Evolutionary conservation across 92 coral and sea anemone genomes (phyloP).

Genomic region (Zoanthus sansibaricus): DNA sequence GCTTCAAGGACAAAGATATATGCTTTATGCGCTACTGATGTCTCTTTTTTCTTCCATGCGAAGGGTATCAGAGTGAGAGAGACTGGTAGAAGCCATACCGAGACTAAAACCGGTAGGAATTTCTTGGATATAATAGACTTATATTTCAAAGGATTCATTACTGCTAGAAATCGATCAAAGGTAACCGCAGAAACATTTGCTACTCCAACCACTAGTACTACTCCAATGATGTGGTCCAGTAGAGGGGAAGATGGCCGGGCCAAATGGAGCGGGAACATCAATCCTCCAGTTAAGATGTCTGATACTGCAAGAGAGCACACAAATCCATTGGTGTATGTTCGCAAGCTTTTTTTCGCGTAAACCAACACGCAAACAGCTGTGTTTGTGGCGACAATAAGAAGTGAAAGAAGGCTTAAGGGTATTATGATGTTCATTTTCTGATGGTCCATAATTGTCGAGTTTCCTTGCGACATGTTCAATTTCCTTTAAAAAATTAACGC

Average conservation of each 20-base stretch:
- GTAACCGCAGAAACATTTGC: conserved; percentile 82
- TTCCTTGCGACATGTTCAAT: conserved; percentile 3
- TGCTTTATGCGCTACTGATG: conserved; percentile 59
- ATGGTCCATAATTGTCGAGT: conserved; percentile 9
- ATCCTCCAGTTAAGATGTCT: conserved; percentile 76
- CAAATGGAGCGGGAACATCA: conserved; percentile 76
- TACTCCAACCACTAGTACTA: conserved; percentile 76
- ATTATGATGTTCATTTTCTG: conserved; percentile 25
- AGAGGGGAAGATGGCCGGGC: conserved; percentile 64
- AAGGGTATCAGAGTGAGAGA: conserved; percentile 69
- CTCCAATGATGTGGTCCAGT: conserved; percentile 64
- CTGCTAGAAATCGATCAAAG: conserved; percentile 78
- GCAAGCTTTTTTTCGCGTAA: conserved; percentile 64
- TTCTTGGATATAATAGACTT: conserved; percentile 61
- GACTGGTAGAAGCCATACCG: conserved; percentile 73
- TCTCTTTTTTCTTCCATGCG: conserved; percentile 66
- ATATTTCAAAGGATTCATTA: conserved; percentile 67
- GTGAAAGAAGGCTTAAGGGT: conserved; percentile 60
- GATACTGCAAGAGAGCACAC: conserved; percentile 81
- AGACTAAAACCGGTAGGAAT: conserved; percentile 54
- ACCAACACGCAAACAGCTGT: conserved; percentile 77
- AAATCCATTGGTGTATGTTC: conserved; percentile 77
- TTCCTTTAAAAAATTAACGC: not conserved
- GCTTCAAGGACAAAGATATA: conserved; percentile 69
- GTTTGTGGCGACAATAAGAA: conserved; percentile 67